These are phyloP conservation scores for Leptinotarsa haldemani DNA, from an alignment of 2,888 invertebrate species.

Conservation along the genomic window DNA sequence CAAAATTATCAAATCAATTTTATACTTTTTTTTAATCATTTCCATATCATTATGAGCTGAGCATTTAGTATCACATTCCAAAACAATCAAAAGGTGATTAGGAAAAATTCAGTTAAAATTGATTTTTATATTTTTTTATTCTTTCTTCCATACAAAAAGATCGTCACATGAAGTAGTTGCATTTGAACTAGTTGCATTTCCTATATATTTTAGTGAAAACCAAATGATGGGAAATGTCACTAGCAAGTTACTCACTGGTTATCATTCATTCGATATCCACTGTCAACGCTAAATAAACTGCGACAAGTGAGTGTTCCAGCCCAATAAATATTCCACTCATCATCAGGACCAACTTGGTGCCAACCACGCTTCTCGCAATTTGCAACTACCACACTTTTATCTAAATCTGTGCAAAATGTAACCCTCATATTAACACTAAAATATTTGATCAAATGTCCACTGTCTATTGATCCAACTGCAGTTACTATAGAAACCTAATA, in stretches of 20 bases:
- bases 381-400: constrained; percentile 91
- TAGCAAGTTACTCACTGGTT: constrained; percentile 76
- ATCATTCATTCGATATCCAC: constrained; percentile 91
- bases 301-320: constrained; percentile 92
- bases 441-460: constrained; percentile 24
- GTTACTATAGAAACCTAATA: constrained; percentile 32
- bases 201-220: no score
- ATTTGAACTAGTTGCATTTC: no score
- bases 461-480: constrained; percentile 40
- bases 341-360: constrained; percentile 87
- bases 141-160: no score
- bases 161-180: no score
- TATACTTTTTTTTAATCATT: no score
- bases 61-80: no score
- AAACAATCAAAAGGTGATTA: no score
- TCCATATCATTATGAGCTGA: no score
- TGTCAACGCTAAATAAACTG: constrained; percentile 91
- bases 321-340: constrained; percentile 98
- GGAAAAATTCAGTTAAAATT: no score
- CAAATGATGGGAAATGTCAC: no score
- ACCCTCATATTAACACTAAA: constrained; percentile 65
- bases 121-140: no score
- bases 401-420: constrained; percentile 86
- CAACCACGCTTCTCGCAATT: constrained; percentile 95
- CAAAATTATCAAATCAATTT: no score